Base-by-base conservation (phyloP, 2,797 vertebrate species). In the Adelosebastes latens region DNA sequence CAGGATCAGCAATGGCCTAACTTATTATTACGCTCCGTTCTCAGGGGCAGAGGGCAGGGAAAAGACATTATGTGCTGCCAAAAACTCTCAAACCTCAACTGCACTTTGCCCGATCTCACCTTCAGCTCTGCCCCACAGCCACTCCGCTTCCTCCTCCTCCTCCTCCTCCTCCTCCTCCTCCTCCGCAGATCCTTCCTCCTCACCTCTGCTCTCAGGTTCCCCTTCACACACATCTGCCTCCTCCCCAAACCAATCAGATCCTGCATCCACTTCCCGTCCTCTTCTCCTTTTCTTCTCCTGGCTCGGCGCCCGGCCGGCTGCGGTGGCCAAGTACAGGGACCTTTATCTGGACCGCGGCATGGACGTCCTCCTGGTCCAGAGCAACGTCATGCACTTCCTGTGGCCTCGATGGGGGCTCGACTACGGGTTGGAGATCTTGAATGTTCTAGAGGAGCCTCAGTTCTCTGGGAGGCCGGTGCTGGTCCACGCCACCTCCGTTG, bases 261-360 rank as follows among this genome's bases (percentile, higher is more conserved):
- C 49, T 1, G 2, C 58, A 20, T 29, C 74, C 13, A 8, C 73
- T 2, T 27, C 81, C 20, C 92, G 67, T 6, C 95, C 94, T 0
- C 89, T 96, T 5, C 88, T 96, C 4, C 63, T 96, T 29, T 84
- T 97, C 76, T 91, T 96, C 49, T 92, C 94, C 1, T 97, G 96
- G 96, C 91, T 97, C 1, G 94, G 95, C 0, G 95, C 95, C 9
- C 87, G 64, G 22, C 91, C 82, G 0, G 78, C 67, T 0, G 87
- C 85, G 1, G 70, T 95, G 29, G 84, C 85, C 67, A 95, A 95
- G 75, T 96, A 96, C 89, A 85, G 91, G 31, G 84, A 95, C 55
- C 84, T 95, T 22, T 97, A 95, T 84, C 81, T 96, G 73, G 84
- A 80, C 16, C 80, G 61, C 0, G 92, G 94, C 79, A 90, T 95